Base-by-base conservation (phyloP, 1,140 invertebrate genomes). In the Dendroctonus valens region DNA sequence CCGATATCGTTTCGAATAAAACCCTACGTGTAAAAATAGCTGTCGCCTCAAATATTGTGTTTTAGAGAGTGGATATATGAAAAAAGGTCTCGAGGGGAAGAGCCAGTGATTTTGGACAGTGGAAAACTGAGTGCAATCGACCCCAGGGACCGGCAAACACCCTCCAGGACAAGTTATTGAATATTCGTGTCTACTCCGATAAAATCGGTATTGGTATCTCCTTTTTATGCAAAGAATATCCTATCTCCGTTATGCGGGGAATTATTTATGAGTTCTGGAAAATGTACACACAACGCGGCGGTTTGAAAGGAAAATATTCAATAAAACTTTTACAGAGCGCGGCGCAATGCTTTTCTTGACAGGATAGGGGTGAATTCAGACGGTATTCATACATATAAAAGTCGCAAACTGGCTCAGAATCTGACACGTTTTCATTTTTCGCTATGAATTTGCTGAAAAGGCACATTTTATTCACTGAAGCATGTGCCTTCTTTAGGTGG, bases 81-180 rank as follows among this genome's bases (percentile, higher is more conserved):
- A 66, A 67, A 70, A 66, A 48, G 51, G 62, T 63, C 72, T 52
- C 51, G 59, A n/a, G 59, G 64, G 54, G 54, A 59, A 68, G 68
- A 67, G n/a, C 64, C 67, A 52, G 55, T 70, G 71, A 74, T 74
- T 59, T 74, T 74, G 72, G 72, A 72, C 72, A 72, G 70, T 71
- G 65, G 72, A 70, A 70, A 66, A 67, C 59, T 74, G 72, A 74
- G 72, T 74, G 72, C 70, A 68, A 67, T 44, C 53, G 59, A 48
- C 69, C 67, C 64, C 65, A 50, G 60, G 68, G 72, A 71, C 61
- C 58, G 65, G 59, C 51, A 60, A 71, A 70, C 68, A 68, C 68
- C 72, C 70, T 70, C 66, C 62, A 72, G 69, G 70, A 72, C 68
- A 72, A 72, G 70, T 72, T 69, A 72, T 70, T 73, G 70, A 72